A percentile compares a stretch with the other conserved stretches of the same genome.
Conservation (phyloP, 2,113 vertebrate species). For the Toxotes chatareus region DNA sequence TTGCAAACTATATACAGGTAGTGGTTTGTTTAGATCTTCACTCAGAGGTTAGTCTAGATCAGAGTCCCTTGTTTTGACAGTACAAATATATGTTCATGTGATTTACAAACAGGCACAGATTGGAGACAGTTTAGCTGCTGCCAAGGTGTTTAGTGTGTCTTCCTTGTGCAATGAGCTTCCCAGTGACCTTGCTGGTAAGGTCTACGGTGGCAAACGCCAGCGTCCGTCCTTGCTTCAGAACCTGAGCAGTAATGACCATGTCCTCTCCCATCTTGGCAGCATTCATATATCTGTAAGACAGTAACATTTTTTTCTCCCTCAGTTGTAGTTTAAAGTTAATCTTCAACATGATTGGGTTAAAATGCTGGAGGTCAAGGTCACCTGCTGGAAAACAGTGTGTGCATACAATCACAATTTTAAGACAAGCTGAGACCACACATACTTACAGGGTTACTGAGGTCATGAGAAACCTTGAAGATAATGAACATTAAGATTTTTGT, state of each 20-base stretch:
- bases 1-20: constrained; percentile 37
- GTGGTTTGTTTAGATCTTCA: not conserved
- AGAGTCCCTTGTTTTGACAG: not conserved
- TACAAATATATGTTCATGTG: not conserved
- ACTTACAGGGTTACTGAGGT: not conserved
- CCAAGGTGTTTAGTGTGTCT: constrained; percentile 95
- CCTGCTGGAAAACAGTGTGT: not conserved
- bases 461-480: not conserved
- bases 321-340: constrained; percentile 9
- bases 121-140: constrained; percentile 54
- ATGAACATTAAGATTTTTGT: not conserved
- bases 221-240: constrained; percentile 92
- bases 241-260: constrained; percentile 91
- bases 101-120: constrained; percentile 30
- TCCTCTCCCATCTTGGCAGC: constrained; percentile 95
- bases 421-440: not conserved
- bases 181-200: constrained; percentile 90
- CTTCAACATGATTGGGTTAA: constrained; percentile 1
- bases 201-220: constrained; percentile 94
- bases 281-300: constrained; percentile 89
- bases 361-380: not conserved
- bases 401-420: not conserved
- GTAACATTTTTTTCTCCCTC: not conserved
- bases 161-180: constrained; percentile 94
- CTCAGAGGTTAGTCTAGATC: not conserved